Evolutionary conservation across 2,113 vertebrate genomes (phyloP).

Genomic region (Mormoops blainvillei): DNA sequence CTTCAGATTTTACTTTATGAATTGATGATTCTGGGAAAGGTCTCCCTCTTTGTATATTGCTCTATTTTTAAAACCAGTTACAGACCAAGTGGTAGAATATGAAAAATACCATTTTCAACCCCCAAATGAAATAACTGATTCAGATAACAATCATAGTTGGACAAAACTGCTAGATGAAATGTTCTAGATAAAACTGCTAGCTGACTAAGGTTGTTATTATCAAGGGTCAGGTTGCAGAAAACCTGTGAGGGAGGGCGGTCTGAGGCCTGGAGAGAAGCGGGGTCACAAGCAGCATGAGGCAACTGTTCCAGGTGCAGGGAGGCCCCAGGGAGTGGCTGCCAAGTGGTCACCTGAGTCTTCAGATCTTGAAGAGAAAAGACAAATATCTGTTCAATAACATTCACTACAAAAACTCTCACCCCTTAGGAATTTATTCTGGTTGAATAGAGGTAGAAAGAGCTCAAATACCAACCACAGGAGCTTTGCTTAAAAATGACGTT

Average conservation of each 20-base stretch:
- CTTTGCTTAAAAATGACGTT: not conserved
- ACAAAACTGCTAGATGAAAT: not conserved
- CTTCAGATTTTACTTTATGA: not conserved
- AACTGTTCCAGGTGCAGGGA: not conserved
- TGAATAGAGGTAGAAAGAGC: not conserved
- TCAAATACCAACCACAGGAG: not conserved
- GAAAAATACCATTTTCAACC: not conserved
- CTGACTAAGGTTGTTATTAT: not conserved
- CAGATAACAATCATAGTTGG: not conserved
- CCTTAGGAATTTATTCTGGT: not conserved
- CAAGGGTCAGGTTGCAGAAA: not conserved
- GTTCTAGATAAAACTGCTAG: not conserved
- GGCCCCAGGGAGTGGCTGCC: not conserved
- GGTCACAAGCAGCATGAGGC: fast-evolving
- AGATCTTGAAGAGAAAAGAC: not conserved
- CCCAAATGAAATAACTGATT: not conserved
- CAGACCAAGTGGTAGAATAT: not conserved
- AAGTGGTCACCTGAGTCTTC: not conserved
- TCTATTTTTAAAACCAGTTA: not conserved
- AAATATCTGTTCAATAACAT: not conserved
- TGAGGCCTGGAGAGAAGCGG: not conserved
- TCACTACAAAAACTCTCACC: not conserved
- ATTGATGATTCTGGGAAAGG: slow-evolving; percentile 18
- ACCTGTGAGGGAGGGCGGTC: not conserved
- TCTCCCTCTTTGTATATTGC: not conserved